Base-by-base conservation (phyloP, 1,140 invertebrate species). In the Apis mellifera region DNA sequence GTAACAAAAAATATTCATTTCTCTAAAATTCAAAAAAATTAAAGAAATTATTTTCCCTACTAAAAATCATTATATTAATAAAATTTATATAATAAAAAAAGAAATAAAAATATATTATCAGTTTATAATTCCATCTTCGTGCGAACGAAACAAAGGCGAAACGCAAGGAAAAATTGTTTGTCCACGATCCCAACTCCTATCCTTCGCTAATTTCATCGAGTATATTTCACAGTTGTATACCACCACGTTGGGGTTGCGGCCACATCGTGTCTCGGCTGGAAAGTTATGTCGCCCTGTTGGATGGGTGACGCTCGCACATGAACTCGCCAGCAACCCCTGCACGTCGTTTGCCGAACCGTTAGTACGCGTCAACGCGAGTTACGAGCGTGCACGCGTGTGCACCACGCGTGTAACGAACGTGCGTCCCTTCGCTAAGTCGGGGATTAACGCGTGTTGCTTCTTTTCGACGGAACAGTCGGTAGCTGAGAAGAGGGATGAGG, bases 171-270 rank as follows among this genome's bases (percentile, higher is more conserved):
- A 17, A 80, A 85, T 26, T 59, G 66, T 84, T 84, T 85, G 84
- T 86, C n/a, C 72, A 60, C 84, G 64, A 69, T 55, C 62, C 60
- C 57, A 82, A 73, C 84, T 65, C 72, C 57, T 66, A 59, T n/a
- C 73, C 60, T 57, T 60, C 78, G 85, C 73, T 80, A 85, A 86
- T 86, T 75, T 85, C 84, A 71, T 73, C 54, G 70, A 65, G 66
- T 42, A 68, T 42, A 72, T 79, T 79, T 72, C 68, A 79, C 15
- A 12, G 48, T 21, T 19, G 57, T 42, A 50, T 50, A 32, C 42
- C 55, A 32, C 42, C 21, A 32, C 15, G 21, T 50, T 21, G 60
- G 64, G 83, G 48, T 50, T 64, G 64, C 68, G 21, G 17, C 15
- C 17, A 55, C 15, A 17, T 15, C n/a, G 62, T 72, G 21, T 82